Base-by-base conservation (phyloP, 2,113 vertebrate genomes). In the Pseudopodoces humilis region DNA sequence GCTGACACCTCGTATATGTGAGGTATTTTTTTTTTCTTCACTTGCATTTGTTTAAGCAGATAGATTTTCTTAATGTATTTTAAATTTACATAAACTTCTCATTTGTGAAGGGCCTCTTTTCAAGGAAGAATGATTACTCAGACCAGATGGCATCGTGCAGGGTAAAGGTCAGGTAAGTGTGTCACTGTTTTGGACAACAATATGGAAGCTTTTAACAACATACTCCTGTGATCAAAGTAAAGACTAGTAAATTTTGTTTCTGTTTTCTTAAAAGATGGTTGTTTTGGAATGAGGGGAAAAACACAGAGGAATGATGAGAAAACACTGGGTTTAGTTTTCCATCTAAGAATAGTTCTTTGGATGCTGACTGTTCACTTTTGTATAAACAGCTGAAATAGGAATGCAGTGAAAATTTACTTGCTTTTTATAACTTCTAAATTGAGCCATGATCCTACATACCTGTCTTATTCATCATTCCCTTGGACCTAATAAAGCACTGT, bases 1-100 rank as follows among this genome's bases (percentile, higher is more conserved):
- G 44, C 95, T 99, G 98, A 99, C 98, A 9, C 99, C 99, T 47
- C 98, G 99, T 72, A 99, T 99, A 97, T 99, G 99, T 98, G 98
- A 99, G 98, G 99, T 99, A 98, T 28, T 86, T 78, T 80, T 71
- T 97, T 71, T 97, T 97, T 67, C 91, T 97, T 87, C 75, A 70
- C 35, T 70, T 88, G 50, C 27, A 55, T 86, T 90, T 86, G 58
- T 70, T 96, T 83, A 87, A 72, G 78, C 11, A 83, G 21, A 55
- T 71, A 82, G 81, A 75, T 67, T 63, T 88, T 55, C 65, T 30
- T 47, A 62, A 77, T 94, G 20, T 55, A 58, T 83, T 77, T 55
- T 28, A 72, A 85, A 76, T 69, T 80, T 47, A 84, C 15, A 10
- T 84, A 13, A 92, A 56, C 25, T 76, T 91, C 31, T 95, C 78